Percentiles rank a stretch among this genome's conserved stretches.
phyloP scores from a whole-genome alignment of 2,113 vertebrate genomes.

The Spea bombifrons region DNA sequence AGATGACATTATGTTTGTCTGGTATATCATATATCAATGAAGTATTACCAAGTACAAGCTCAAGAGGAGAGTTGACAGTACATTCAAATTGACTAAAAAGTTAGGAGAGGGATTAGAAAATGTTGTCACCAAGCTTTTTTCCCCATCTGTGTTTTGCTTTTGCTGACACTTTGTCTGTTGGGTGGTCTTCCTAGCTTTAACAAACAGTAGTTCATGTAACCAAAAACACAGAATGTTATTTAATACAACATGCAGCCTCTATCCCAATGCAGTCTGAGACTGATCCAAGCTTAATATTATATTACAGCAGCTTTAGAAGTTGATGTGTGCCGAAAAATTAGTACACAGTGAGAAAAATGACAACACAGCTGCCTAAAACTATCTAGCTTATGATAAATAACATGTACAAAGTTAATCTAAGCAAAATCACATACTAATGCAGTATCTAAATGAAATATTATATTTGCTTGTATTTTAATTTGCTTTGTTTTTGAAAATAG shows the following conservation, averaged over 20 bases:
- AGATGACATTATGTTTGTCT: conserved; percentile 14
- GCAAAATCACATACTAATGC: too few species aligned
- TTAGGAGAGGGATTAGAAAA: conserved; percentile 24
- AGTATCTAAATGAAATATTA: too few species aligned
- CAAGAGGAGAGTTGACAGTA: conserved; percentile 1
- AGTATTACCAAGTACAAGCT: conserved; percentile 20
- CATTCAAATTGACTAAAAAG: background rate
- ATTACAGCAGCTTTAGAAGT: conserved; percentile 44
- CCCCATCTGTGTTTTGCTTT: background rate
- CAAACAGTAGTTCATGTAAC: conserved; percentile 48
- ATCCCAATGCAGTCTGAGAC: conserved; percentile 21
- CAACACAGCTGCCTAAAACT: conserved; percentile 35
- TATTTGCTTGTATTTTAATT: too few species aligned
- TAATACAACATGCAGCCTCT: conserved; percentile 41
- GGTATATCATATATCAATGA: background rate
- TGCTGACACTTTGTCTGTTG: accelerated
- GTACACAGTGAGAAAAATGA: conserved; percentile 46
- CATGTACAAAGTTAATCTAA: too few species aligned
- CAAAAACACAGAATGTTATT: conserved; percentile 53
- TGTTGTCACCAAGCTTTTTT: conserved; percentile 11
- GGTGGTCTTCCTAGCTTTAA: conserved; percentile 30
- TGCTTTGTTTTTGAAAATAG: too few species aligned
- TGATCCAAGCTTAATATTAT: conserved; percentile 43
- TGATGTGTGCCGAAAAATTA: conserved; percentile 21
- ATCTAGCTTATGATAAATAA: too few species aligned